Evolutionary conservation across 1,140 invertebrate species (phyloP).

Genomic region (Drosophila sucinea): DNA sequence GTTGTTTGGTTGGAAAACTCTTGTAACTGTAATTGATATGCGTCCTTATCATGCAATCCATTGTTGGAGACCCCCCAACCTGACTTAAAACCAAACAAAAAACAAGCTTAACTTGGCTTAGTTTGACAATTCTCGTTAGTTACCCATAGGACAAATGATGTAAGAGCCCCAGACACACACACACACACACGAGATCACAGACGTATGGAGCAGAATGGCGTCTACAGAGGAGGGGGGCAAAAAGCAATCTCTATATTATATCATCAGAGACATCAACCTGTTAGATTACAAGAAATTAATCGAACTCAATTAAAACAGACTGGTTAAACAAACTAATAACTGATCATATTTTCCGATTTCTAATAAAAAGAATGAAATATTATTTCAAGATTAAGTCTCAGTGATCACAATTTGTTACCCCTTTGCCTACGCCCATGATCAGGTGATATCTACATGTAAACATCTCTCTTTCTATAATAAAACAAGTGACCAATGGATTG

Average conservation of each 20-base stretch:
- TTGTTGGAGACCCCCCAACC: slow-evolving; percentile 29
- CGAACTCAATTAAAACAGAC: no score
- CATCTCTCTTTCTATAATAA: background rate
- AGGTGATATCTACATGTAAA: background rate
- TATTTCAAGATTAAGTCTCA: no score
- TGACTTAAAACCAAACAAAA: slow-evolving; percentile 9
- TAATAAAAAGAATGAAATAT: no score
- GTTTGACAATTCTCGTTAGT: slow-evolving; percentile 9
- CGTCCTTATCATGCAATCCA: slow-evolving; percentile 77
- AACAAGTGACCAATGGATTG: slow-evolving; percentile 10
- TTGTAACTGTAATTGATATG: slow-evolving; percentile 82
- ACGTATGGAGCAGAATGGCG: background rate
- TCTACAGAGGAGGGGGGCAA: no score
- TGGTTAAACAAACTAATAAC: no score
- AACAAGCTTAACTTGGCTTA: slow-evolving; percentile 18
- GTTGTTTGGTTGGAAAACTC: slow-evolving; percentile 52
- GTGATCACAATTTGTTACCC: background rate
- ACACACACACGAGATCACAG: background rate
- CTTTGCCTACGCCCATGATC: background rate
- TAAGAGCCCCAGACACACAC: background rate
- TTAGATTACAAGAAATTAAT: no score
- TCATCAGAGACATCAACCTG: no score
- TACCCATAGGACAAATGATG: background rate
- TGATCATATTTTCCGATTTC: no score
- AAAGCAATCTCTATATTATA: no score